These are phyloP conservation scores for Chloropsis hardwickii DNA, from an alignment of 2,113 vertebrate genomes.

Conservation along the genomic window DNA sequence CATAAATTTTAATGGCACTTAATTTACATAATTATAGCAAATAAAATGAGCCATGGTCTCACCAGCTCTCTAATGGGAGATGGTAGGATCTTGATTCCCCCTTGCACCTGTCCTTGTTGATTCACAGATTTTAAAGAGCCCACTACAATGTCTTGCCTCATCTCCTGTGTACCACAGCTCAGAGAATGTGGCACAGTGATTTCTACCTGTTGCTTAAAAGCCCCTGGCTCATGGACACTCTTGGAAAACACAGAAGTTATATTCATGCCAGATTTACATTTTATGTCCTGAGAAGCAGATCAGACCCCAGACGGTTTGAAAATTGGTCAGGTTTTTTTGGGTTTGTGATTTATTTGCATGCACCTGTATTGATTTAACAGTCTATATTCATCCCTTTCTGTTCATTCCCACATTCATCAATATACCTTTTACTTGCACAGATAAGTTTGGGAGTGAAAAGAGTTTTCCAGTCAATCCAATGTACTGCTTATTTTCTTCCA, in stretches of 20 bases:
- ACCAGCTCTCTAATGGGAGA: neutral
- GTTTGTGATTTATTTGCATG: neutral
- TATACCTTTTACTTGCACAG: neutral
- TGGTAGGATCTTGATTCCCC: neutral
- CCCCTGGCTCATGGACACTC: neutral
- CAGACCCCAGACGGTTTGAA: neutral
- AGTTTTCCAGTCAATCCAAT: neutral
- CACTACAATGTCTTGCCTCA: neutral
- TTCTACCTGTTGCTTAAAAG: neutral
- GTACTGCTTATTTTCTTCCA: neutral
- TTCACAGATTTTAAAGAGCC: neutral
- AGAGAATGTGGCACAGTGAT: neutral
- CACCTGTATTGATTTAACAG: neutral
- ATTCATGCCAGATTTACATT: neutral
- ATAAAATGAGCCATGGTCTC: neutral
- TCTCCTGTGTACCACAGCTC: neutral
- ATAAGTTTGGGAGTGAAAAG: neutral
- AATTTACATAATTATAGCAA: neutral
- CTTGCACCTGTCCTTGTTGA: neutral
- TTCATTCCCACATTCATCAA: neutral
- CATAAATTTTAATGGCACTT: neutral
- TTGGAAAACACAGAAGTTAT: neutral
- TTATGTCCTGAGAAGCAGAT: neutral
- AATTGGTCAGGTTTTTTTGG: neutral
- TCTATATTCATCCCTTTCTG: neutral